Evolutionary conservation across 2,888 invertebrate genomes (phyloP).

Genomic region (Ornithoptera alexandrae): DNA sequence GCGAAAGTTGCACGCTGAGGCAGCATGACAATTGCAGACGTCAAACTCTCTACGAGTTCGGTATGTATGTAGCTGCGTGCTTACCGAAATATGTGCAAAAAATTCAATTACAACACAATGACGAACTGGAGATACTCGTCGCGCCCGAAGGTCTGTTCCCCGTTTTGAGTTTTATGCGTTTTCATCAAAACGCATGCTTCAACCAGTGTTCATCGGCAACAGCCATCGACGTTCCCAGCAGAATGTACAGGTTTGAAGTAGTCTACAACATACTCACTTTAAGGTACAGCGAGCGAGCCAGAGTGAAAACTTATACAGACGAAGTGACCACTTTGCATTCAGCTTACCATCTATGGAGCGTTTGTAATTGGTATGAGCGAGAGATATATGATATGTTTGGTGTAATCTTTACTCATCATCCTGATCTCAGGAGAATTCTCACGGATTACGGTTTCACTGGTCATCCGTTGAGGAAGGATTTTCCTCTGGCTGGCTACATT

Average conservation of each 20-base stretch:
- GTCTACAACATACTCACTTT: constrained; percentile 57
- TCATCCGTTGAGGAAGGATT: constrained; percentile 71
- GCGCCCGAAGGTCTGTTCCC: constrained; percentile 61
- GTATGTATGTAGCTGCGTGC: constrained; percentile 66
- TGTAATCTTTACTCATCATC: constrained; percentile 65
- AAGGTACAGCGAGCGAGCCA: constrained; percentile 50
- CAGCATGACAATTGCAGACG: constrained; percentile 57
- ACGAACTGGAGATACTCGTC: constrained; percentile 62
- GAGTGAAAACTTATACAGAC: constrained; percentile 68
- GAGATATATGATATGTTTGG: constrained; percentile 73
- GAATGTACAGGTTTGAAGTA: constrained; percentile 64
- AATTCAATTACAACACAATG: constrained; percentile 64
- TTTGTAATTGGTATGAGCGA: constrained; percentile 56
- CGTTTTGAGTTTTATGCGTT: constrained; percentile 57
- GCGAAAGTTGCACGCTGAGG: constrained; percentile 49
- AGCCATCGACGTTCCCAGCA: constrained; percentile 66
- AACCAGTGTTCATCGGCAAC: constrained; percentile 54
- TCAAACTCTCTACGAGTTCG: constrained; percentile 65
- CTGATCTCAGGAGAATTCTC: constrained; percentile 65
- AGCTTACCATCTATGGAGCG: constrained; percentile 51
- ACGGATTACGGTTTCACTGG: constrained; percentile 72
- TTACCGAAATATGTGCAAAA: constrained; percentile 69
- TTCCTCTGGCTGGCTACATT: constrained; percentile 64
- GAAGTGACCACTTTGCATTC: constrained; percentile 67
- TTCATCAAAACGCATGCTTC: constrained; percentile 68